phyloP scores from a whole-genome alignment of 1,140 invertebrate species.

The Linepithema humile region DNA sequence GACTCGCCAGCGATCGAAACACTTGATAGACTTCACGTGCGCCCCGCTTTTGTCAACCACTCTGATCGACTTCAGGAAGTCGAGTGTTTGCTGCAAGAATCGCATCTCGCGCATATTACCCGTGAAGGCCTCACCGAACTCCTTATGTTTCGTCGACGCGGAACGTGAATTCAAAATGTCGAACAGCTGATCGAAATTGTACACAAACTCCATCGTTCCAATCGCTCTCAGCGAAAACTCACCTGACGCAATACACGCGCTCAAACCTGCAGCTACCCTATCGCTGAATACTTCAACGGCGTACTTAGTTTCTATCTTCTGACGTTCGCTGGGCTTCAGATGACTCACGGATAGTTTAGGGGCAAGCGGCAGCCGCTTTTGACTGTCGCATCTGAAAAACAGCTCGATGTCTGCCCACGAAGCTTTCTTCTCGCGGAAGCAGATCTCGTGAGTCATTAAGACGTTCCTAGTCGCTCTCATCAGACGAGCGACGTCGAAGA shows the following conservation, averaged over 20 bases:
- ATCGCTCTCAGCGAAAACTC: conserved; percentile 6
- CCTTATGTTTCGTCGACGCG: neutral
- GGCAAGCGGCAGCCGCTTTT: neutral
- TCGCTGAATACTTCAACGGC: conserved; percentile 22
- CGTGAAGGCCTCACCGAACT: conserved; percentile 16
- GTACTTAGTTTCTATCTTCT: conserved; percentile 25
- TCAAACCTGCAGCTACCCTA: conserved; percentile 20
- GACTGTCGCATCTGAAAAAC: conserved; percentile 19
- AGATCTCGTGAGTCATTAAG: neutral
- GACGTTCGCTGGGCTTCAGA: neutral
- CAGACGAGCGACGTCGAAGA: conserved; percentile 22
- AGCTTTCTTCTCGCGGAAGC: conserved; percentile 8
- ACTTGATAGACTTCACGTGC: conserved; percentile 13
- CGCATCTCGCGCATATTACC: conserved; percentile 10
- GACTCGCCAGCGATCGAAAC: conserved; percentile 39
- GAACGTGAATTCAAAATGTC: conserved; percentile 26
- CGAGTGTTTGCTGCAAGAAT: conserved; percentile 16
- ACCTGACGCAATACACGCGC: neutral
- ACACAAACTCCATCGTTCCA: conserved; percentile 35
- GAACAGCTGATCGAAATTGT: conserved; percentile 11
- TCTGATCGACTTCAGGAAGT: conserved; percentile 36
- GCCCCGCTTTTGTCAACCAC: neutral
- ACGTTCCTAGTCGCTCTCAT: conserved; percentile 39
- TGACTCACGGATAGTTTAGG: conserved; percentile 13
- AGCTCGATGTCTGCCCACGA: conserved; percentile 29